A percentile compares a stretch with the other conserved stretches of the same genome.
Evolutionary conservation across 2,797 vertebrate species (phyloP).

Genomic region (Huso huso): DNA sequence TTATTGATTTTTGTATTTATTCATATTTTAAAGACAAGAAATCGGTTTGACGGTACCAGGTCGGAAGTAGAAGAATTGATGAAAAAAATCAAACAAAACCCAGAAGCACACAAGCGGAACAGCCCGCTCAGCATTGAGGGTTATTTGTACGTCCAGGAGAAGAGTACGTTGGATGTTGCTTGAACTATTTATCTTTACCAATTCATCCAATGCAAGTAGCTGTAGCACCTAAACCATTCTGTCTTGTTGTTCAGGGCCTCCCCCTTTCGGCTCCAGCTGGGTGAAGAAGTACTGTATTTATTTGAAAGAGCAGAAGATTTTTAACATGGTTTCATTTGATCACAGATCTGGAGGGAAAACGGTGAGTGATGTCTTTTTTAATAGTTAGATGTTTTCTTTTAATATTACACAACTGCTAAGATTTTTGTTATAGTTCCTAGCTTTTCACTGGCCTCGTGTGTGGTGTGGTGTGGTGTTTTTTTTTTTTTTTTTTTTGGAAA

Average conservation of each 20-base stretch:
- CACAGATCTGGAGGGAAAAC: slow-evolving; percentile 88
- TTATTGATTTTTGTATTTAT: not conserved
- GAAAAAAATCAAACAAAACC: slow-evolving; percentile 82
- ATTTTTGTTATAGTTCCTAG: no score
- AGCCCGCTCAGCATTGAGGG: slow-evolving; percentile 87
- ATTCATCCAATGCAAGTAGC: no score
- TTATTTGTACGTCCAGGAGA: slow-evolving; percentile 93
- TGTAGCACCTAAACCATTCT: not conserved
- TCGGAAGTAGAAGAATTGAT: slow-evolving; percentile 89
- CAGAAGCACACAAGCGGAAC: slow-evolving; percentile 82
- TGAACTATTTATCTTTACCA: not conserved
- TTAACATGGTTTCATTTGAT: slow-evolving; percentile 91
- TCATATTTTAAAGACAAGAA: slow-evolving; percentile 68
- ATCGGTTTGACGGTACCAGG: slow-evolving; percentile 87
- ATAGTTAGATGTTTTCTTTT: not conserved
- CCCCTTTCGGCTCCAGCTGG: slow-evolving; percentile 96
- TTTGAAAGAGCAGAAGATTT: slow-evolving; percentile 85
- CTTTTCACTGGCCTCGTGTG: no score
- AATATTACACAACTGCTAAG: no score
- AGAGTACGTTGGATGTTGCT: slow-evolving; percentile 64
- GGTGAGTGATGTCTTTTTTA: slow-evolving; percentile 55
- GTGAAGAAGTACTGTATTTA: slow-evolving; percentile 94
- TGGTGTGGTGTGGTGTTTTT: not conserved
- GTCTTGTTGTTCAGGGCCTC: slow-evolving; percentile 66
- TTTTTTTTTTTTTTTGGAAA: no score